phyloP scores from a whole-genome alignment of 1,140 invertebrate species.

The Apis florea region DNA sequence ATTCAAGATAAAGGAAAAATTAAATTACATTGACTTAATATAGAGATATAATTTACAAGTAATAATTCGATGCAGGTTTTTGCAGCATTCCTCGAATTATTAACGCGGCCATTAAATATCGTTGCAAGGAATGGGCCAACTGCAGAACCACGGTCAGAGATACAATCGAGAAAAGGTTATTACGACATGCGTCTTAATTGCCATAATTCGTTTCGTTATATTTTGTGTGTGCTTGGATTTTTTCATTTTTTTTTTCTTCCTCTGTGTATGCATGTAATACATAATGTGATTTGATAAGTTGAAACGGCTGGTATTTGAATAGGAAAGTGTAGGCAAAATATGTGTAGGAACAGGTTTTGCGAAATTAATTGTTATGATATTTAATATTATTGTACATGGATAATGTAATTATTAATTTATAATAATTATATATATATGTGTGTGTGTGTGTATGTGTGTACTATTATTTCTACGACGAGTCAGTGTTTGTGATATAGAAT shows the following conservation, averaged over 20 bases:
- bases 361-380: neutral
- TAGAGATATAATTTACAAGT: neutral
- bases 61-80: neutral
- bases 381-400: too few relatives aligned
- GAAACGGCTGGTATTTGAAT: neutral
- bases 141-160: slow-evolving; percentile 21
- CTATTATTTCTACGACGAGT: too few relatives aligned
- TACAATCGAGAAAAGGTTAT: slow-evolving; percentile 40
- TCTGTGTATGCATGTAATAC: too few relatives aligned
- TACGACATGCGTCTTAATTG: slow-evolving; percentile 32
- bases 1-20: too few relatives aligned
- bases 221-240: neutral
- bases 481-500: too few relatives aligned
- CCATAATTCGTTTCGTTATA: neutral
- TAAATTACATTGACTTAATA: neutral
- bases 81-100: neutral
- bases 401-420: neutral
- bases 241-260: neutral
- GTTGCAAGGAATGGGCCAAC: slow-evolving; percentile 5
- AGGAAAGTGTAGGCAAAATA: too few relatives aligned
- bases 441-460: too few relatives aligned
- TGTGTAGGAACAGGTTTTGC: neutral
- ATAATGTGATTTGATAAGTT: neutral
- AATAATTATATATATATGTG: neutral
- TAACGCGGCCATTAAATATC: slow-evolving; percentile 31